Evolutionary conservation across 2,797 vertebrate species (phyloP), one percentile per base, ranked within the genome.

Genomic region (Danionella dracula): DNA sequence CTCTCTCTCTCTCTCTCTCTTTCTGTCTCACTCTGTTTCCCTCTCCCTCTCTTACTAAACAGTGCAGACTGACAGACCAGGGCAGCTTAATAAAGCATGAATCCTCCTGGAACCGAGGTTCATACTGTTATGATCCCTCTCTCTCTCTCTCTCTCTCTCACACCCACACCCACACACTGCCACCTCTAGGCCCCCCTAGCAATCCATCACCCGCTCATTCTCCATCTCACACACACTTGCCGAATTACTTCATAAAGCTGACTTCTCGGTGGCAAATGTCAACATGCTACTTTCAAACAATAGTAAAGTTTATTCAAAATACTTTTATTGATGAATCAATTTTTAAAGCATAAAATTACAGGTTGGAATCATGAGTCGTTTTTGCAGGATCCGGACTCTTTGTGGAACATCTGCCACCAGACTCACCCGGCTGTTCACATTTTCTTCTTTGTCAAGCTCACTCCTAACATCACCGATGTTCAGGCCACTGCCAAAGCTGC

Each of bases 391-490:
- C 90, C 94, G 73, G 93, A 94, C 78, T 83, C 99, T 84, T 95
- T 98, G 66, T 87, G 91, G 68, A 98, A 98, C 92, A 99, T 98
- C 88, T 98, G 96, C 75, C 92, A 90, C 64, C 98, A 95, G 95
- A 92, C 99, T 68, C 91, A 93, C 62, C 91, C 90, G 80, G 90
- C 96, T 82, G 81, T 90, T 83, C 86, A 42, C 75, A 83, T 98
- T 79, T 94, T 94, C 0, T 98, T 98, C 86, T 98, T 97, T 83
- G 95, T 95, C 89, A 99, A 98, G 76, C 84, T 97, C 87, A 97
- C 94, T 79, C 94, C 96, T 70, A 91, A 92, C 81, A 90, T 94
- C 86, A 91, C 93, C 61, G 87, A 94, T 79, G 89, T 96, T 59
- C 91, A 93, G 65, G 92, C 90, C 83, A 96, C 96, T n/a, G 93